These are phyloP conservation scores for Melangyna quadrimaculata DNA, from an alignment of 2,888 invertebrate genomes.

Conservation along the genomic window DNA sequence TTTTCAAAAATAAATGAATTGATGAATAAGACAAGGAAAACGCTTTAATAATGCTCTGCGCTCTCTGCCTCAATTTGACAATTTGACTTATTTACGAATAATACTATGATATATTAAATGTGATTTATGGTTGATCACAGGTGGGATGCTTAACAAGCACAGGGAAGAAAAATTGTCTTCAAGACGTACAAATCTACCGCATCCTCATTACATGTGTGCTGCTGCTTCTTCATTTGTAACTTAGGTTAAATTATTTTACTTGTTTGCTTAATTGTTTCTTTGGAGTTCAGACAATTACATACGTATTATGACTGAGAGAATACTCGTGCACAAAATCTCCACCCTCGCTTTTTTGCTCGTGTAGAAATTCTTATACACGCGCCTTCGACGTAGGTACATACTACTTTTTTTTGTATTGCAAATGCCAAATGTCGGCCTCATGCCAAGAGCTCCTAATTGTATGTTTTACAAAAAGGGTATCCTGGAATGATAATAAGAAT, in stretches of 20 bases:
- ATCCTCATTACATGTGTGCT: not conserved
- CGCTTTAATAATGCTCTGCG: too few species aligned
- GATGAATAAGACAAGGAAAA: not conserved
- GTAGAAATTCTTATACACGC: too few species aligned
- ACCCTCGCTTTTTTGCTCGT: too few species aligned
- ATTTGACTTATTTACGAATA: not conserved
- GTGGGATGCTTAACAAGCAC: not conserved
- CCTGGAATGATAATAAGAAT: not conserved
- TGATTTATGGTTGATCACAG: not conserved
- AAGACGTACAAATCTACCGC: not conserved
- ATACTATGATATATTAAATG: not conserved
- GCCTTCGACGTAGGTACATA: too few species aligned
- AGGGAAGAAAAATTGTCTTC: not conserved
- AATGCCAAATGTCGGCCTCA: constrained; percentile 19
- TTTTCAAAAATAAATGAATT: not conserved
- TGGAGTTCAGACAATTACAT: not conserved
- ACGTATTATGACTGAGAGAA: not conserved
- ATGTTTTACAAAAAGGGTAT: constrained; percentile 6
- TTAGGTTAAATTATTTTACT: not conserved
- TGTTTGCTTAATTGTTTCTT: not conserved
- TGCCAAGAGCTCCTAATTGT: not conserved
- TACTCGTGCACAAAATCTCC: not conserved
- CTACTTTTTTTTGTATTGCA: not conserved
- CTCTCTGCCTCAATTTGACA: not conserved
- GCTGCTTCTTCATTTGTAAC: not conserved